Base-by-base conservation (phyloP, 2,888 invertebrate species). In the Ichneumoninae sp. region DNA sequence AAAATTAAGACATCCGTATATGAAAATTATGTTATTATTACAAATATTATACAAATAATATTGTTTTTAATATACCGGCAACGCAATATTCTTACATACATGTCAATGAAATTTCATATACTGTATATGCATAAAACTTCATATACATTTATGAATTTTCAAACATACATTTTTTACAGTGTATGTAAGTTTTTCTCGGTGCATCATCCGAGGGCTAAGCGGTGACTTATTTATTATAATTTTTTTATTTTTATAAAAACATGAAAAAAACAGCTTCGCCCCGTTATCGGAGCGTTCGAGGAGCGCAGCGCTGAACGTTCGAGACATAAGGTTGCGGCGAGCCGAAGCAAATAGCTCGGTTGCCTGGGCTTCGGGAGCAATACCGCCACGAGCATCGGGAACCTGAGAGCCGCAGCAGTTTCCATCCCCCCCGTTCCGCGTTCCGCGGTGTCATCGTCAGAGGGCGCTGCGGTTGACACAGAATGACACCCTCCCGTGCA, bases 401-500 rank as follows among this genome's bases (percentile, higher is more conserved):
- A 40, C 70, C 79, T 68, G 84, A 78, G 76, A 73, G 66, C 82
- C 85, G 83, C 73, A 65, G 77, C 81, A 75, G 87, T 88, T 88
- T 87, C 88, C 40, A 86, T 88, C 93, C 93, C 93, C 92, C 40
- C 40, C 40, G 40, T 93, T 93, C 91, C 92, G 90, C 92, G 93
- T 93, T 91, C 90, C 91, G 88, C 91, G 90, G 91, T 93, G 93
- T 93, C 93, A 93, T 93, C 92, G 92, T 92, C 93, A 93, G 93
- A 92, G 93, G 93, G 92, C 91, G 91, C 93, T 93, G 93, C 86
- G 92, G 92, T 92, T 93, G 93, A 93, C 93, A 93, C 92, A 89
- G 90, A 92, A 92, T 91, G 92, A 93, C 93, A 93, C 92, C 91
- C 92, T 54, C 86, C 83, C 82, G 79, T 36, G 63, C 63, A 40